phyloP scores from a whole-genome alignment of 2,113 vertebrate species.

The Motacilla tschutschensis region DNA sequence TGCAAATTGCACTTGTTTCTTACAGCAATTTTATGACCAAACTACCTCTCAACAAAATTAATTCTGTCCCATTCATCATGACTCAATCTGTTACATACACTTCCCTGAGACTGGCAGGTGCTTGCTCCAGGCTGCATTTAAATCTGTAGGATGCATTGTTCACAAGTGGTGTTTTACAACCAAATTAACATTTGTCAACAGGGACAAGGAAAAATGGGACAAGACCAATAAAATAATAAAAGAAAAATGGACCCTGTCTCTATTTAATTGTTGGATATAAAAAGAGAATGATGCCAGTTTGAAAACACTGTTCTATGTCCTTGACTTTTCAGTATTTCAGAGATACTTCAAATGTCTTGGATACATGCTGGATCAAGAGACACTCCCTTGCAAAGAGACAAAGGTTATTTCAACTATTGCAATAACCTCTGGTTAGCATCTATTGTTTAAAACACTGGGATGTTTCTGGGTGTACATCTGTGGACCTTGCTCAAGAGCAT shows the following conservation, averaged over 20 bases:
- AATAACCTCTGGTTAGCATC: neutral
- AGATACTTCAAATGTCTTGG: neutral
- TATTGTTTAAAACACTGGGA: neutral
- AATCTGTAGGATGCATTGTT: neutral
- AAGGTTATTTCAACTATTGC: neutral
- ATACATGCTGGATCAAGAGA: neutral
- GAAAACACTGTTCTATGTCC: neutral
- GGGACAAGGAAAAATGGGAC: neutral
- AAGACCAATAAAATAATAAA: conserved; percentile 2
- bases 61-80: conserved; percentile 1
- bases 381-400: neutral
- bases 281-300: neutral
- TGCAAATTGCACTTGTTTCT: conserved; percentile 11
- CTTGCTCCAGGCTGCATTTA: conserved; percentile 16
- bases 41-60: neutral
- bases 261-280: neutral
- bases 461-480: neutral
- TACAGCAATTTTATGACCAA: conserved; percentile 5
- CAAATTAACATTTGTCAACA: conserved; percentile 14
- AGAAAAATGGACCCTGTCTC: neutral
- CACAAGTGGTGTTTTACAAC: conserved; percentile 14
- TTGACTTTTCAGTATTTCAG: neutral
- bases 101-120: neutral
- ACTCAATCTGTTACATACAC: neutral
- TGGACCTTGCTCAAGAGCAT: neutral